phyloP scores from a whole-genome alignment of 2,113 vertebrate genomes.

The Aspidoscelis tigris region DNA sequence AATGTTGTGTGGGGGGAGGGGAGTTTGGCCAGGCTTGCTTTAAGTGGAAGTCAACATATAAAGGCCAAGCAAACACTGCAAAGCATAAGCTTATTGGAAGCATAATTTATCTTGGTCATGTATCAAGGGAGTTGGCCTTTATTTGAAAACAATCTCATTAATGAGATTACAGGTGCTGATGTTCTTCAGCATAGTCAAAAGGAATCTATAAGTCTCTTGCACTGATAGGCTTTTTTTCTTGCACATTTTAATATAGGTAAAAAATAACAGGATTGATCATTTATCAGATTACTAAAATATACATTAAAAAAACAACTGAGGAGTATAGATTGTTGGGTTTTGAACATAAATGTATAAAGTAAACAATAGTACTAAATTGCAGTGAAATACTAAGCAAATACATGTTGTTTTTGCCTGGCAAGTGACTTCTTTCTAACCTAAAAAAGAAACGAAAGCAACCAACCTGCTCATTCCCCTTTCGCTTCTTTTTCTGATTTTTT shows the following conservation, averaged over 20 bases:
- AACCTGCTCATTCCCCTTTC: slow-evolving; percentile 55
- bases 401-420: slow-evolving; percentile 2
- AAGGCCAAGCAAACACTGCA: slow-evolving; percentile 58
- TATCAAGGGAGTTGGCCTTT: slow-evolving; percentile 72
- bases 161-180: slow-evolving; percentile 57
- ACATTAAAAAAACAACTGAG: background rate
- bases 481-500: slow-evolving; percentile 55
- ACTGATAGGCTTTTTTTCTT: background rate
- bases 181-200: slow-evolving; percentile 48
- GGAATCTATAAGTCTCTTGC: slow-evolving; percentile 35
- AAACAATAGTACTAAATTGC: background rate
- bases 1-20: slow-evolving; percentile 1
- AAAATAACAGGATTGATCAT: slow-evolving; percentile 57
- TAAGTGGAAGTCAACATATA: slow-evolving; percentile 36
- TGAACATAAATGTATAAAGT: slow-evolving; percentile 13
- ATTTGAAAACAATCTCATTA: slow-evolving; percentile 73
- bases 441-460: background rate
- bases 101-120: slow-evolving; percentile 71
- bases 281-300: slow-evolving; percentile 51
- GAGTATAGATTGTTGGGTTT: background rate
- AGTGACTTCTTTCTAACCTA: slow-evolving; percentile 48
- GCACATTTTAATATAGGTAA: slow-evolving; percentile 45
- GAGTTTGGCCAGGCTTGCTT: slow-evolving; percentile 50
- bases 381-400: slow-evolving; percentile 23
- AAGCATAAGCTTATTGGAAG: slow-evolving; percentile 45